These are phyloP conservation scores for Diaphora mendica DNA, from an alignment of 2,888 invertebrate species.

Conservation along the genomic window DNA sequence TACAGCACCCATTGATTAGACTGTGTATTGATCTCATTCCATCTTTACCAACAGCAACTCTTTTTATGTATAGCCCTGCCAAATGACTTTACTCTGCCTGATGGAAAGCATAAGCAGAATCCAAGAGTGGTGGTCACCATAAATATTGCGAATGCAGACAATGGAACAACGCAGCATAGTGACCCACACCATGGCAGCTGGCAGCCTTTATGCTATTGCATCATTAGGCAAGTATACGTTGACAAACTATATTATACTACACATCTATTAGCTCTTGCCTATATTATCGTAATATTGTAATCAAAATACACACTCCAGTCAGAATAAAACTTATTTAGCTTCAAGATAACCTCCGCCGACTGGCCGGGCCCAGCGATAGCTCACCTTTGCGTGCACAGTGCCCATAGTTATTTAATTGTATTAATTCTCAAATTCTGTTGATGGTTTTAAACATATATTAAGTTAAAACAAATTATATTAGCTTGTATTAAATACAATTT, in stretches of 20 bases:
- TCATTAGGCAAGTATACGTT: neutral
- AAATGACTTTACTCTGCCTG: too few relatives aligned
- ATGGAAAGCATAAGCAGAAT: too few relatives aligned
- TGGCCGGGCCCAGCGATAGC: neutral
- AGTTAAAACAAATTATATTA: constrained; percentile 2
- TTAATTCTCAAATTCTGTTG: constrained; percentile 5
- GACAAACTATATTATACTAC: neutral
- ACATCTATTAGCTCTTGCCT: neutral
- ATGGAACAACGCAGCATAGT: too few relatives aligned
- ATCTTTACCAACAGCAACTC: neutral
- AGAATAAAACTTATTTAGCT: neutral
- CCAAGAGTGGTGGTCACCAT: too few relatives aligned
- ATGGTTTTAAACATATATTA: constrained; percentile 10
- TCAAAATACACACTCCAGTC: neutral
- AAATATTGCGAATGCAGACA: too few relatives aligned
- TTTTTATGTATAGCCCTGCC: too few relatives aligned
- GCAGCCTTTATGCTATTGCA: too few relatives aligned
- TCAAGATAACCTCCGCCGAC: constrained; percentile 7
- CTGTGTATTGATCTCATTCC: neutral
- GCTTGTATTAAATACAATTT: constrained; percentile 47
- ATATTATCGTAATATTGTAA: neutral
- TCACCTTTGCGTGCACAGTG: constrained; percentile 23
- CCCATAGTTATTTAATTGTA: constrained; percentile 14
- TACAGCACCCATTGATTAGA: too few relatives aligned
- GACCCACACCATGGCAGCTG: too few relatives aligned